Evolutionary conservation across 2,113 vertebrate genomes (phyloP).

Genomic region (Astur gentilis): DNA sequence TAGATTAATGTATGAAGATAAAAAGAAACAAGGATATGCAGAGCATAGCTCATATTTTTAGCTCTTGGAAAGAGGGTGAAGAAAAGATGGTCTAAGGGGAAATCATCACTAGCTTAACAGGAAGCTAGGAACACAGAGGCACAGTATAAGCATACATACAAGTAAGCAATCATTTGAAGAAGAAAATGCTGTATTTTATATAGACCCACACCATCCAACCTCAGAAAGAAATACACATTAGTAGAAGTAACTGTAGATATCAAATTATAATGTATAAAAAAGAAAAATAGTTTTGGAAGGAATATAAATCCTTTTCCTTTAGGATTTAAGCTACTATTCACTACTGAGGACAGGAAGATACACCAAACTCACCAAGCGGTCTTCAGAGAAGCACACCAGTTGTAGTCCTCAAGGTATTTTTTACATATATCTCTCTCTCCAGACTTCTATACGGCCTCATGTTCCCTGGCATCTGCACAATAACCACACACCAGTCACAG

Average conservation of each 20-base stretch:
- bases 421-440: not conserved
- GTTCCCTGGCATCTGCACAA: not conserved
- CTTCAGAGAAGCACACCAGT: not conserved
- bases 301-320: not conserved
- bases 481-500: not conserved
- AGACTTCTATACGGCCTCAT: not conserved
- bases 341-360: not conserved
- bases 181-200: not conserved
- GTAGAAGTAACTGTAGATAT: not conserved
- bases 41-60: not conserved
- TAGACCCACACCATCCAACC: not conserved
- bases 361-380: not conserved
- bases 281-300: not conserved
- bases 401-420: not conserved
- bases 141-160: not conserved
- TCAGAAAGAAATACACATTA: not conserved
- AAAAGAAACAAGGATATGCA: not conserved
- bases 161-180: not conserved
- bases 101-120: slow-evolving; percentile 11
- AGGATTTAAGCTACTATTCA: not conserved
- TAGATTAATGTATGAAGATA: not conserved
- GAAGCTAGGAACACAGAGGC: not conserved
- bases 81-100: slow-evolving; percentile 14
- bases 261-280: not conserved
- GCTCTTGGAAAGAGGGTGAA: slow-evolving; percentile 12